Base-by-base conservation (phyloP, 2,888 invertebrate species). In the Meandrusa payeni region DNA sequence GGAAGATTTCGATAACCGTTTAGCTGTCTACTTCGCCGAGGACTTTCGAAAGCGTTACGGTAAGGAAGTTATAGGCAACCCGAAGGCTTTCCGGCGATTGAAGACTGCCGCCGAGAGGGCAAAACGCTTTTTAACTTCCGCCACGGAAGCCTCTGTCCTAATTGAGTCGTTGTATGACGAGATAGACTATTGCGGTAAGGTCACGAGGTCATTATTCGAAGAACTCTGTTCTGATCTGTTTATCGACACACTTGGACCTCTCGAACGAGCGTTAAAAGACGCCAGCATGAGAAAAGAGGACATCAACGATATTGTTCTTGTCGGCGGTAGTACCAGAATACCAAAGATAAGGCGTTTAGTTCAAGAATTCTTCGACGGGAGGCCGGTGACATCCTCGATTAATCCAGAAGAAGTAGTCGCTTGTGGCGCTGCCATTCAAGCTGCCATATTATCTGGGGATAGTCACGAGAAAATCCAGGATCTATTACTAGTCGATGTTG, bases 371-470 rank as follows among this genome's bases (percentile, higher is more conserved):
- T 81, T 82, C 29, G 54, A 58, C n/a, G 69, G 65, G 1, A 61
- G 53, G 9, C 47, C 55, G 1, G 47, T 80, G 11, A 65, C 63
- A 0, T 60, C 61, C 0, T 69, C 69, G 5, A 48, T 78, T 1
- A 81, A 83, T 13, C 80, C 79, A 0, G 81, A 83, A 11, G 82
- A 83, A 41, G 78, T 76, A 1, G 72, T 81, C 0, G 82, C 81
- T 0, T 64, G 61, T 12, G 82, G 82, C 1, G 81, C 81, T 2
- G 82, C 82, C 0, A 69, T 83, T 1, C 78, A 79, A 54, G 82
- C 80, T 0, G 81, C 80, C 0, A 53, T 74, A 3, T 24, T 81
- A 1, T 64, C 55, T 7, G 75, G 76, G 0, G 51, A 72, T 15
- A 40, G 45, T 6, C 61, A 71, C 37, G 49, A 62, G 6, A 64